Conservation (phyloP, 2,113 vertebrate species). For the Crotalus helleri region DNA sequence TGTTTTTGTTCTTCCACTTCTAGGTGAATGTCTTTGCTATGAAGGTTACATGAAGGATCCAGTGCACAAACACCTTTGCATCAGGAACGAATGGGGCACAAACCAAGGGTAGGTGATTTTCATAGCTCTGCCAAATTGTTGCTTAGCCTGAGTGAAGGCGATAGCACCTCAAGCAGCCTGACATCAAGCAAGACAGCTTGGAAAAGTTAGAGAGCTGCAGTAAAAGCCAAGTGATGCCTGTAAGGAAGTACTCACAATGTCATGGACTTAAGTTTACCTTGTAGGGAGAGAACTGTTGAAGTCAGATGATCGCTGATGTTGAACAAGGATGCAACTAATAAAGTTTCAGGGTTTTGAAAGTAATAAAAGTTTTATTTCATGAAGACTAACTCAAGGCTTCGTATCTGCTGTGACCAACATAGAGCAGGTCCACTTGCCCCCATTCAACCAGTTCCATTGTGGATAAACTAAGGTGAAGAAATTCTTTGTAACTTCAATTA, state of each 20-base stretch:
- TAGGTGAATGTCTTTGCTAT: conserved; percentile 94
- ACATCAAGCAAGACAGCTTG: no score
- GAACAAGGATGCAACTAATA: not conserved
- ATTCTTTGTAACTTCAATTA: not conserved
- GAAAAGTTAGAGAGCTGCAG: not conserved
- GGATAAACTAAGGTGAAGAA: not conserved
- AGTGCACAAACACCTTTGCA: conserved; percentile 96
- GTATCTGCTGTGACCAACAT: not conserved
- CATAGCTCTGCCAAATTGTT: not conserved
- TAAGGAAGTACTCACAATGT: not conserved
- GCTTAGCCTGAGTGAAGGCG: not conserved
- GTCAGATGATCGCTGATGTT: not conserved
- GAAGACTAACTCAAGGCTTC: not conserved
- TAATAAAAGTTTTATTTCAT: not conserved
- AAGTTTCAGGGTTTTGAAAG: not conserved
- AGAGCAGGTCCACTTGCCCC: not conserved
- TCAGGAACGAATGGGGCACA: conserved; percentile 95
- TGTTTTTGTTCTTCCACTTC: conserved; percentile 21
- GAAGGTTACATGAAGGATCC: conserved; percentile 98
- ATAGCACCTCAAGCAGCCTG: no score
- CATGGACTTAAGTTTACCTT: not conserved
- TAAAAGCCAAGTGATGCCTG: not conserved
- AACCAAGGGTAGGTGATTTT: conserved; percentile 91
- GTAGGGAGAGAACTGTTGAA: not conserved
- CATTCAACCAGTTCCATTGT: not conserved